A percentile compares a stretch with the other conserved stretches of the same genome.
These are phyloP conservation scores for Microctonus hyperodae DNA, from an alignment of 2,888 invertebrate species.

Conservation along the genomic window DNA sequence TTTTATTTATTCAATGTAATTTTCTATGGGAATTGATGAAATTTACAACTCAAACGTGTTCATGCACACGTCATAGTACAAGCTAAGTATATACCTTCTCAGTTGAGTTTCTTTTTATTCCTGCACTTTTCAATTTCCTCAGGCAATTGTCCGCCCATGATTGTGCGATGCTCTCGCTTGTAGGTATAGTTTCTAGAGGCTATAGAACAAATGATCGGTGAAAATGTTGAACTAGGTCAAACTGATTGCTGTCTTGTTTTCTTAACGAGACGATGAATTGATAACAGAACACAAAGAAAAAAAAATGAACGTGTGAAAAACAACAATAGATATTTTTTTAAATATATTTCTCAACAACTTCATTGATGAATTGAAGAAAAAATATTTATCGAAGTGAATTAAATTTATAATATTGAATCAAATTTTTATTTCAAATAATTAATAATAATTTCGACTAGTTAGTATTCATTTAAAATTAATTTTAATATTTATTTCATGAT, in stretches of 20 bases:
- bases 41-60: not conserved
- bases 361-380: no score
- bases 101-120: conserved; percentile 9
- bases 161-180: conserved; percentile 26
- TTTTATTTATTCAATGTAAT: no score
- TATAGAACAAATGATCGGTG: conserved; percentile 33
- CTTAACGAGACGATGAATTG: conserved; percentile 35
- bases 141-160: conserved; percentile 28
- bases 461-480: no score
- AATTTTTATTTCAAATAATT: no score
- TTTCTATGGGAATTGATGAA: no score
- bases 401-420: no score
- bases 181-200: conserved; percentile 13
- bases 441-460: no score
- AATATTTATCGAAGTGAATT: no score
- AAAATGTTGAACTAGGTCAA: conserved; percentile 38
- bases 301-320: not conserved
- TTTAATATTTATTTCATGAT: no score
- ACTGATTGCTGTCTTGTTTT: conserved; percentile 38
- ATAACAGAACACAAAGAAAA: conserved; percentile 24
- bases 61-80: not conserved
- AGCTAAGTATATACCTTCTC: not conserved
- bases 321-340: no score
- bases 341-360: no score
- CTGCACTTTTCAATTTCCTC: conserved; percentile 36